Conservation (phyloP, 1,140 invertebrate genomes). For the Bombus huntii region DNA sequence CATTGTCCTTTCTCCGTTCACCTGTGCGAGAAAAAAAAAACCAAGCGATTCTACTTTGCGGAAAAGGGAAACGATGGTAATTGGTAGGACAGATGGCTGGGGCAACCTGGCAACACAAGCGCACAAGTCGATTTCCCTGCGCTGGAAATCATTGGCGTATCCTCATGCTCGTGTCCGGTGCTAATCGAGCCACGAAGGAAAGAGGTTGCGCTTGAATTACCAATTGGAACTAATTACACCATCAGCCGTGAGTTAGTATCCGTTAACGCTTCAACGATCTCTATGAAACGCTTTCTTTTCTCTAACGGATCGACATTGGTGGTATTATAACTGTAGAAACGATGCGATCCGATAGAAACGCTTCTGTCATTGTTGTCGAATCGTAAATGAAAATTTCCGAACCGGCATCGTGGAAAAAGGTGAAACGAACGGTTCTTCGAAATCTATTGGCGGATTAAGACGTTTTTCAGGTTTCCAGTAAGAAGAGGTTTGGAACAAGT, state of each 20-base stretch:
- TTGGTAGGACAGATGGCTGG: neutral
- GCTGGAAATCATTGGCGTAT: neutral
- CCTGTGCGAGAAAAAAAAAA: constrained; percentile 43
- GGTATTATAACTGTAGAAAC: neutral
- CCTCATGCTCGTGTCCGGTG: neutral
- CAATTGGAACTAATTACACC: constrained; percentile 52
- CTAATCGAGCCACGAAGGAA: neutral
- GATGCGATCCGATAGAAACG: neutral
- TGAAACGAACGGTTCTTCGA: neutral
- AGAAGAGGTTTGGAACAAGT: constrained; percentile 5
- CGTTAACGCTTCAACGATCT: constrained; percentile 46
- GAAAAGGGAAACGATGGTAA: neutral
- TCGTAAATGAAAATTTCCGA: neutral
- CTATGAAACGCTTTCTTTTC: constrained; percentile 36
- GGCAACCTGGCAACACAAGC: neutral
- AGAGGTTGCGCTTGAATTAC: constrained; percentile 41
- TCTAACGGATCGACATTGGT: constrained; percentile 8
- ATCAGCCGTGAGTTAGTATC: constrained; percentile 18
- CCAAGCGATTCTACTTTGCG: constrained; percentile 10
- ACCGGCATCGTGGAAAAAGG: neutral
- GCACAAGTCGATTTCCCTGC: constrained; percentile 18
- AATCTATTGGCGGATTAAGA: neutral
- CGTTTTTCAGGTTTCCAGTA: neutral
- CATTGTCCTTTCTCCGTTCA: constrained; percentile 73
- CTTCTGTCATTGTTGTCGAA: neutral